Evolutionary conservation across 1,140 invertebrate genomes (phyloP).

Genomic region (Psix sp.): DNA sequence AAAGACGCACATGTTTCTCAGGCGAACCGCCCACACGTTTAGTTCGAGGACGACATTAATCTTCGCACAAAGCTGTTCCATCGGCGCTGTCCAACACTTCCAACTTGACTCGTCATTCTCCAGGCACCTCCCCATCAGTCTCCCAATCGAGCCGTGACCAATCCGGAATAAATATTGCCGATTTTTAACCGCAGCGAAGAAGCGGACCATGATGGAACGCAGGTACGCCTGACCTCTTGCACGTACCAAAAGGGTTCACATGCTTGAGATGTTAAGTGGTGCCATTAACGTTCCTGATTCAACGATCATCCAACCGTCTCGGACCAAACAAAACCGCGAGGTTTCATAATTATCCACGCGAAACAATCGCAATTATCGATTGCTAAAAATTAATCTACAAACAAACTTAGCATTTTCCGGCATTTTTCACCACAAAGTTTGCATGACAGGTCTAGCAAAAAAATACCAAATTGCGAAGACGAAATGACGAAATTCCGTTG

Average conservation of each 20-base stretch:
- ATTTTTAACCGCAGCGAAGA: constrained; percentile 71
- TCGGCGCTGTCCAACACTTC: constrained; percentile 47
- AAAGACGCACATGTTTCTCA: constrained; percentile 53
- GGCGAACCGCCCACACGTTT: constrained; percentile 56
- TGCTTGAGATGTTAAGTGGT: constrained; percentile 77
- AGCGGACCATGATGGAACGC: constrained; percentile 51
- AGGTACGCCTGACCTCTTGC: constrained; percentile 45
- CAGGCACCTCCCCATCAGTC: constrained; percentile 69
- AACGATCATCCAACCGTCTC: constrained; percentile 10
- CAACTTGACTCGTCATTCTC: constrained; percentile 65
- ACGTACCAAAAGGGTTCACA: constrained; percentile 56
- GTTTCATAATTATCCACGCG: constrained; percentile 23
- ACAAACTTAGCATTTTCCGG: too few species aligned
- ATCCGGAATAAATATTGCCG: constrained; percentile 77
- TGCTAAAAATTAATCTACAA: too few species aligned
- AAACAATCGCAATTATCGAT: constrained; percentile 28
- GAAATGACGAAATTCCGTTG: constrained; percentile 37
- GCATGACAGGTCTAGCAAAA: too few species aligned
- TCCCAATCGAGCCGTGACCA: constrained; percentile 74
- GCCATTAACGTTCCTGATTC: constrained; percentile 73
- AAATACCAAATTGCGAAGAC: too few species aligned
- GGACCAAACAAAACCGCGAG: constrained; percentile 7
- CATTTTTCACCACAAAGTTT: too few species aligned
- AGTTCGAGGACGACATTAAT: constrained; percentile 70
- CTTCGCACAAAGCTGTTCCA: constrained; percentile 65